A percentile compares a stretch with the other conserved stretches of the same genome.
phyloP scores from a whole-genome alignment of 2,888 invertebrate genomes.

The Pycnomerus fuliginosus region DNA sequence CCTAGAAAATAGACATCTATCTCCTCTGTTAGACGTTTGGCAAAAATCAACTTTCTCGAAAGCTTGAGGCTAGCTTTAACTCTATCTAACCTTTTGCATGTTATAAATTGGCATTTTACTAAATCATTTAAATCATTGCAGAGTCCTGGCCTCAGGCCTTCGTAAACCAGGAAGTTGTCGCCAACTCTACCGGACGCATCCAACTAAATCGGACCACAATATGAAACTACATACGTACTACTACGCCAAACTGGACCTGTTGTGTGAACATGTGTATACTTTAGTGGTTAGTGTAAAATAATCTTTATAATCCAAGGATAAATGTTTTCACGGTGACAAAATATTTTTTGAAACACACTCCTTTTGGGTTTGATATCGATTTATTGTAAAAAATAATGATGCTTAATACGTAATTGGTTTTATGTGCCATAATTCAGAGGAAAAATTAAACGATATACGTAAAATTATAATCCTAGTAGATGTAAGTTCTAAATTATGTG shows the following conservation, averaged over 20 bases:
- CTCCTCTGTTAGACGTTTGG: too few relatives aligned
- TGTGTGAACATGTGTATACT: slow-evolving; percentile 53
- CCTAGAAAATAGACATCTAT: too few relatives aligned
- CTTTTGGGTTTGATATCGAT: slow-evolving; percentile 29
- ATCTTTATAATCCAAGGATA: slow-evolving; percentile 48
- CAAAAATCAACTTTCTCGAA: slow-evolving; percentile 24
- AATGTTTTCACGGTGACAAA: slow-evolving; percentile 37
- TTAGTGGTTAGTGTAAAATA: slow-evolving; percentile 46
- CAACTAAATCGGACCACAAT: slow-evolving; percentile 39
- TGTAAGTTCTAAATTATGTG: slow-evolving; percentile 35
- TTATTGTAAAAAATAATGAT: slow-evolving; percentile 14
- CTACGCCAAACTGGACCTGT: slow-evolving; percentile 45
- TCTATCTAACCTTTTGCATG: slow-evolving; percentile 7
- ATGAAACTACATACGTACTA: slow-evolving; percentile 42
- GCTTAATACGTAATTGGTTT: slow-evolving; percentile 37
- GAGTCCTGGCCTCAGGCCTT: slow-evolving; percentile 48
- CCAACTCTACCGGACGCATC: slow-evolving; percentile 39
- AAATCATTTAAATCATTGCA: slow-evolving; percentile 45
- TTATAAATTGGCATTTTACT: slow-evolving; percentile 29
- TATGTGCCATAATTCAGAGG: slow-evolving; percentile 41
- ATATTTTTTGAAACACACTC: slow-evolving; percentile 41
- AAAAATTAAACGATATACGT: slow-evolving; percentile 42
- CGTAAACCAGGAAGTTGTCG: slow-evolving; percentile 44
- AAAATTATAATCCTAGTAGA: slow-evolving; percentile 42
- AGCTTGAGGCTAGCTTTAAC: slow-evolving; percentile 31